Evolutionary conservation across 1,140 invertebrate species (phyloP).

Genomic region (Babylonia areolata): DNA sequence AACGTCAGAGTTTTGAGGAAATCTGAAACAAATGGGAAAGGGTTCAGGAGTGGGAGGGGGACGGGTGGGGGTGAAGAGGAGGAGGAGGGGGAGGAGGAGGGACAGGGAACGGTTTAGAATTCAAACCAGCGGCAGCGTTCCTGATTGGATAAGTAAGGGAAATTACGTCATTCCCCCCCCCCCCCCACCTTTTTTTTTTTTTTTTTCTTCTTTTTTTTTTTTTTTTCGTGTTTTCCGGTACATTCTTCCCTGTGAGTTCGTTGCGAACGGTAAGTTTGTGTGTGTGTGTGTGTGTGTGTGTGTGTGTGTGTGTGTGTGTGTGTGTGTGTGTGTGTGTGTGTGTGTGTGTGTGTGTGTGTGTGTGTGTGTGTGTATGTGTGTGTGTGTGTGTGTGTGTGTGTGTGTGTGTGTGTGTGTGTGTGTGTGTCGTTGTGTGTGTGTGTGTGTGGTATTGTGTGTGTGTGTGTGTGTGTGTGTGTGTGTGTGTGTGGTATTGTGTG

Average conservation of each 20-base stretch:
- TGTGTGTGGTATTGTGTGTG: background rate
- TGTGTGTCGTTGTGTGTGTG: background rate
- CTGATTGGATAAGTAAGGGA: no score
- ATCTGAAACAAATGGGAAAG: no score
- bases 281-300: background rate
- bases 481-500: background rate
- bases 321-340: background rate
- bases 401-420: conserved; percentile 7
- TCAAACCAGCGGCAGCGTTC: no score
- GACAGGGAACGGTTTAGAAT: no score
- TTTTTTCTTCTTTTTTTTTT: no score
- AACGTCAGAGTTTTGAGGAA: no score
- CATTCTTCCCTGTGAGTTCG: background rate
- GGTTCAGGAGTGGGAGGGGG: no score
- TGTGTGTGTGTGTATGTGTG: background rate
- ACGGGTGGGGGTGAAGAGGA: no score
- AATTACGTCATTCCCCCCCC: no score
- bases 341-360: conserved; percentile 2
- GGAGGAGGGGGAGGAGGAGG: no score
- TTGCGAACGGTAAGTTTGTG: background rate
- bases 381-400: conserved; percentile 9
- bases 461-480: background rate
- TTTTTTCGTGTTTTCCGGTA: no score
- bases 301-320: conserved; percentile 5
- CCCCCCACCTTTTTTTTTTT: no score